Conservation (phyloP, 2,113 vertebrate species). For the Podilymbus podiceps region DNA sequence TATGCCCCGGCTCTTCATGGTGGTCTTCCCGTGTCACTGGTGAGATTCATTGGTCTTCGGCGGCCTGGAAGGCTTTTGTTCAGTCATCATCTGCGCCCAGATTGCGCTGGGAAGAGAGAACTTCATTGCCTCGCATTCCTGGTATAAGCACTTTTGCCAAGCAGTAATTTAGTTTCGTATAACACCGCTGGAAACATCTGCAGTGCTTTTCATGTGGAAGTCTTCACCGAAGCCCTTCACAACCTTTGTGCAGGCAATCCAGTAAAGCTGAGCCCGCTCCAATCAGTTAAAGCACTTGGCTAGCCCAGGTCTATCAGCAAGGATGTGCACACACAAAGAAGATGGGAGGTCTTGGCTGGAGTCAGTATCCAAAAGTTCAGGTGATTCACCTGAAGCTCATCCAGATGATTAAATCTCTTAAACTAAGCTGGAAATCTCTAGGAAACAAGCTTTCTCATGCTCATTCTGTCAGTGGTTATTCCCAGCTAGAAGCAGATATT, state of each 20-base stretch:
- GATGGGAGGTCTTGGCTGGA: constrained; percentile 29
- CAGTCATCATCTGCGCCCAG: neutral
- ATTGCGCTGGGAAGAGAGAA: neutral
- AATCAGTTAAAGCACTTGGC: constrained; percentile 33
- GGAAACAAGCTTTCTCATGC: constrained; percentile 31
- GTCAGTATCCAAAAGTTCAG: neutral
- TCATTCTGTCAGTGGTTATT: neutral
- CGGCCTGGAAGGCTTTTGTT: neutral
- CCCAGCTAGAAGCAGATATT: neutral
- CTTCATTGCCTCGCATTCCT: neutral
- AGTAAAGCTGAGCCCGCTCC: neutral
- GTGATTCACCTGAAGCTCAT: constrained; percentile 28
- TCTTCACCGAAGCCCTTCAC: neutral
- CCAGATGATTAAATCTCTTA: constrained; percentile 20
- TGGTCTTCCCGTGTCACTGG: neutral
- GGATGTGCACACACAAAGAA: neutral
- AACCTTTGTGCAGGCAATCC: neutral
- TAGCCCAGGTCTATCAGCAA: neutral
- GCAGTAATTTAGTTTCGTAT: neutral
- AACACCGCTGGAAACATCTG: neutral
- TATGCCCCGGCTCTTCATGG: neutral
- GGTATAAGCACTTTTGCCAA: neutral
- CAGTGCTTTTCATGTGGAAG: neutral
- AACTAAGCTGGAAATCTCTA: neutral
- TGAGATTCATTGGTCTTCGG: neutral